Base-by-base conservation (phyloP, 2,113 vertebrate genomes). In the Vireo altiloquus region DNA sequence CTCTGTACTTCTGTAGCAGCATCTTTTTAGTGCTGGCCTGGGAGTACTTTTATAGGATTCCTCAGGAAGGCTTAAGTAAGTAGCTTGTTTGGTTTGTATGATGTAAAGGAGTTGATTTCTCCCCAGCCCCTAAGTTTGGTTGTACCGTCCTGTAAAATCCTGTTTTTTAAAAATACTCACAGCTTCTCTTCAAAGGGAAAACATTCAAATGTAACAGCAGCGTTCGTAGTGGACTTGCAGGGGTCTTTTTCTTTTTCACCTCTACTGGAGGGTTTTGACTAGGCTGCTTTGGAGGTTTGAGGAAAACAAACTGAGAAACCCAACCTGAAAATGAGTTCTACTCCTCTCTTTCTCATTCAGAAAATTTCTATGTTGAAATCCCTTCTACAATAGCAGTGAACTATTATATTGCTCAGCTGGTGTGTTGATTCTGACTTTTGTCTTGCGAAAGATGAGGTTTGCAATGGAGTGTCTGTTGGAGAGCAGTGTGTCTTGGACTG, bases 21-120 rank as follows among this genome's bases (percentile, higher is more conserved):
- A 64, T 79, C 91, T n/a, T 79, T 77, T 86, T 77, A 93, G 35
- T 50, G 44, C 52, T 60, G 56, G 7, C 39, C 18, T 63, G 90
- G 90, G 85, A 92, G 79, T 93, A 80, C 20, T 83, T 96, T 86
- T 90, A 95, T n/a, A 56, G 54, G 28, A 52, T 52, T 89, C 69
- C 46, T 83, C 52, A 82, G 80, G 72, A 80, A 94, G 69, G 21
- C 21, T 91, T 94, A 89, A 93, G 57, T 70, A 60, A 91, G 77
- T 40, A 83, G 30, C 13, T 83, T 77, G 19, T 69, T 94, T 86
- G 24, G 63, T 30, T 72, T 4, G 1, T 54, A 18, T 44, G 42
- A 68, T 25, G 61, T 89, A 77, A 87, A 91, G 37, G 49, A 75
- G 37, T 56, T 37, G 9, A 23, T 61, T 74, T 22, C 10, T 5